Evolutionary conservation across 2,113 vertebrate species (phyloP), one percentile per base, ranked within the genome.

Genomic region (Porphyrio hochstetteri): DNA sequence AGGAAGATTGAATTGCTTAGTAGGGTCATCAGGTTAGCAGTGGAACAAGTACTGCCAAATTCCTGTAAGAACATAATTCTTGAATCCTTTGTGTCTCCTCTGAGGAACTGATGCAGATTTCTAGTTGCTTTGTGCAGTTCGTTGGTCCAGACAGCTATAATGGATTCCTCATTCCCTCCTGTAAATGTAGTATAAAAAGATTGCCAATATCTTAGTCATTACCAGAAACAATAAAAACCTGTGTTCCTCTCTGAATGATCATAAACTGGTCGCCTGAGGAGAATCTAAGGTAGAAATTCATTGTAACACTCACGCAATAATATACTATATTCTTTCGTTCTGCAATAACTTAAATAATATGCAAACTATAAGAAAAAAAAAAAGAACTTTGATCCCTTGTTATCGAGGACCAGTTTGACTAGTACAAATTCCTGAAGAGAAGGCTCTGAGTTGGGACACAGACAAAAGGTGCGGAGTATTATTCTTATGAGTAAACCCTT

Each of bases 21-120:
- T 4, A 69, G 6, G 3, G 19, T 69, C 44, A 48, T 53, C 27
- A 18, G 24, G 24, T 25, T 23, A 33, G 38, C 44, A 13, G 16
- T 7, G 23, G 33, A 82, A 69, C 0, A 0, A 84, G 23, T 38
- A 48, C 35, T 38, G 64, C 33, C 9, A 53, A 10, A 8, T 46
- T 84, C 20, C 81, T 84, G 50, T 38, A 35, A 70, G 3, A 84
- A 3, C 40, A 33, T 2, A 52, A 33, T 46, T 11, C 76, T 86
- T 72, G 28, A 83, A 69, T 29, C 25, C 17, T 46, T 64, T 46
- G 5, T 6, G 53, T 55, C 35, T 56, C 19, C 64, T 60, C 77
- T 61, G 55, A 88, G n/a, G 50, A 84, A 29, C 23, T 40, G 19
- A 53, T 48, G 52, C 31, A 76, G 50, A 48, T 60, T 88, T 64